phyloP scores from a whole-genome alignment of 2,113 vertebrate species.

The Sturnira hondurensis region DNA sequence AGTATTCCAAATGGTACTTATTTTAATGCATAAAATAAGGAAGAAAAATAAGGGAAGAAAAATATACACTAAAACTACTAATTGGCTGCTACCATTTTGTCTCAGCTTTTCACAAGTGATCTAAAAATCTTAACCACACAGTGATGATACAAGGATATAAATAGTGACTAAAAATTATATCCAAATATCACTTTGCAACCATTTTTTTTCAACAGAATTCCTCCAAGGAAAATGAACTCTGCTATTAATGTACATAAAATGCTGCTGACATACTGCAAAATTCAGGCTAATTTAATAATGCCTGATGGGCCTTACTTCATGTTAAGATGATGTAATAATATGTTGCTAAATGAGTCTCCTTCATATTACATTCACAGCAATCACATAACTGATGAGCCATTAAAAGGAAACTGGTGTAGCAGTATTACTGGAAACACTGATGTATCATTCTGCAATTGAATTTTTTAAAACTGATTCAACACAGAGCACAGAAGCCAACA shows the following conservation, averaged over 20 bases:
- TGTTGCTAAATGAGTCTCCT: slow-evolving; percentile 81
- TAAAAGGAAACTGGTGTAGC: slow-evolving; percentile 68
- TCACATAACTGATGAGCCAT: slow-evolving; percentile 76
- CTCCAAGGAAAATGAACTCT: slow-evolving; percentile 68
- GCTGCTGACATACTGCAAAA: slow-evolving; percentile 76
- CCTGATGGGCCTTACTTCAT: slow-evolving; percentile 80
- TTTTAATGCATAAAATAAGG: background rate
- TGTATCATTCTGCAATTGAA: slow-evolving; percentile 51
- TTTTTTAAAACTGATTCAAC: slow-evolving; percentile 62
- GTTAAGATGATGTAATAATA: slow-evolving; percentile 82
- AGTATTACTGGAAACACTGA: slow-evolving; percentile 72
- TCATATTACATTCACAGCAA: slow-evolving; percentile 76
- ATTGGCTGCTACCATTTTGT: slow-evolving; percentile 15
- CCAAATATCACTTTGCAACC: slow-evolving; percentile 51
- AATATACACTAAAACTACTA: background rate
- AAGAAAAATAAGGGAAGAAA: background rate
- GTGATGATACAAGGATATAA: slow-evolving; percentile 10
- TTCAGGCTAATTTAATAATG: slow-evolving; percentile 82
- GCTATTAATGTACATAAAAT: slow-evolving; percentile 74
- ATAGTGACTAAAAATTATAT: slow-evolving; percentile 43
- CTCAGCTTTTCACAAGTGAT: slow-evolving; percentile 15
- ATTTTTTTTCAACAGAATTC: slow-evolving; percentile 64
- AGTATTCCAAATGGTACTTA: background rate
- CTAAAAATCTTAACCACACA: slow-evolving; percentile 2
- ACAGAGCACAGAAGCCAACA: slow-evolving; percentile 21